Base-by-base conservation (phyloP, 2,113 vertebrate genomes). In the Muscicapa adusta region DNA sequence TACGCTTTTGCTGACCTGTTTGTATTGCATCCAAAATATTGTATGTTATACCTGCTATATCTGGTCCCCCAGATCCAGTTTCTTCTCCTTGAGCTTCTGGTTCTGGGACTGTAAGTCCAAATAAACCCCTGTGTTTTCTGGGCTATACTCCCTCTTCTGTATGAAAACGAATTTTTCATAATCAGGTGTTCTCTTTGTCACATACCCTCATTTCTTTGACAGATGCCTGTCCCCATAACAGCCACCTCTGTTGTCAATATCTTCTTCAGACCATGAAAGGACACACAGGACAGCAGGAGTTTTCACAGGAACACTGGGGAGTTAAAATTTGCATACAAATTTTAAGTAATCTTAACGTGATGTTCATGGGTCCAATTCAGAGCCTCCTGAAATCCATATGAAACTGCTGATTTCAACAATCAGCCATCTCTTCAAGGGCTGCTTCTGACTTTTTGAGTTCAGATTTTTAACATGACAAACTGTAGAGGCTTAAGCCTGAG, bases 1-100 rank as follows among this genome's bases (percentile, higher is more conserved):
- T 85, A 92, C 40, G 29, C 75, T 95, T 93, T 95, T 92, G 74
- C 74, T 92, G 92, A 90, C 88, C 92, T 89, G 79, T 91, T 95
- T 96, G 80, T 80, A 83, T 61, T 47, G 48, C 85, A 91, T 96
- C 50, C 4, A 95, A 95, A 93, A 83, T 91, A 54, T 28, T 25
- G 9, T 78, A 31, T 34, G 33, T 63, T 80, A 73, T 63, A 95
- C 83, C 86, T 94, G 70, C 83, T 80, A 65, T 51, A 81, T 40
- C 40, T 40, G 10, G 40, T 61, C 10, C 33, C 33, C 11, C 43
- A 60, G 86, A 94, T 95, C 36, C 67, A 83, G 67, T 93, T 97
- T 93, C 71, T 92, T 92, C 40, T 85, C 34, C 62, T 54, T 70
- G 33, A 67, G 36, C 40, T 88, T 89, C 71, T 82, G 56, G 50